phyloP scores from a whole-genome alignment of 2,797 vertebrate genomes.

The Peromyscus nudipes region DNA sequence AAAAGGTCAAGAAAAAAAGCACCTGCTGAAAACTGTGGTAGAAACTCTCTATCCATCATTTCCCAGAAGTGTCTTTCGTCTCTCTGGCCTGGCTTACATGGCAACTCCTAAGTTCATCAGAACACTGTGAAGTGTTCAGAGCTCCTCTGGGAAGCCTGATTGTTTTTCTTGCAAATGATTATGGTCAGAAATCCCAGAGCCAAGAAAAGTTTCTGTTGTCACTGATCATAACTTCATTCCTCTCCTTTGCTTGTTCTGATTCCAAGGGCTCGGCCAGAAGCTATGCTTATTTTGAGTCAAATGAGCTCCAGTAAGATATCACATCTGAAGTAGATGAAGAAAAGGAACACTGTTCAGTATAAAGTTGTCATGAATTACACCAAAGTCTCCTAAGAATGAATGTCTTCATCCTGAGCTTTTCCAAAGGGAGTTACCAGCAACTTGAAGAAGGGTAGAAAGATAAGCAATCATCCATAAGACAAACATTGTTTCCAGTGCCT shows the following conservation, averaged over 20 bases:
- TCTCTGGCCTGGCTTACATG: conserved; percentile 63
- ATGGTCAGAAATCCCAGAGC: conserved; percentile 52
- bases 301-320: background rate
- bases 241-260: conserved; percentile 33
- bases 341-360: background rate
- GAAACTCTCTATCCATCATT: conserved; percentile 63
- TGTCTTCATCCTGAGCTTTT: conserved; percentile 13
- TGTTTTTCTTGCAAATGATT: conserved; percentile 65
- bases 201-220: conserved; percentile 64
- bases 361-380: conserved; percentile 51
- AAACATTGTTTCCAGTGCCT: conserved; percentile 12
- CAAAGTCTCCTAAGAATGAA: background rate
- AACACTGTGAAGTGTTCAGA: background rate
- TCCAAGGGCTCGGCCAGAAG: conserved; percentile 41
- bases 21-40: conserved; percentile 74
- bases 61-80: conserved; percentile 72
- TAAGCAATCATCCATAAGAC: background rate
- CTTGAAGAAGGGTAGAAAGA: background rate
- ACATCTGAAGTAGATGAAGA: background rate
- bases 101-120: conserved; percentile 43
- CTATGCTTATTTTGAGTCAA: conserved; percentile 3
- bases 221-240: conserved; percentile 52
- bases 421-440: conserved; percentile 22
- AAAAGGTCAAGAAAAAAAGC: conserved; percentile 73
- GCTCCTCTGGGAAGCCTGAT: conserved; percentile 56